A percentile compares a stretch with the other conserved stretches of the same genome.
These are phyloP conservation scores for Arctocebus calabarensis DNA, from an alignment of 2,797 vertebrate species.

Conservation along the genomic window DNA sequence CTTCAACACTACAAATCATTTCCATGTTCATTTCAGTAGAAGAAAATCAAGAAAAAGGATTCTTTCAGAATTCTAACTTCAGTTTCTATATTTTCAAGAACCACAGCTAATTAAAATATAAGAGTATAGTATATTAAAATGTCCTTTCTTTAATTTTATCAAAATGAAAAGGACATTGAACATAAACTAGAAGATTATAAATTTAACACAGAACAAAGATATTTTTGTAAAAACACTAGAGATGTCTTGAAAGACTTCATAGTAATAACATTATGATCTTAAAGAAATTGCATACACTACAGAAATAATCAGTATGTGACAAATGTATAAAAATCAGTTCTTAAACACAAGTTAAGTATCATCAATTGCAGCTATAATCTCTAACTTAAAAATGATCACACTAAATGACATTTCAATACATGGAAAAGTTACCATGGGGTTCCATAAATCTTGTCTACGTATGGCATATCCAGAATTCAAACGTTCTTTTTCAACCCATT, in stretches of 20 bases:
- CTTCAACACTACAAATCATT: background rate
- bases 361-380: background rate
- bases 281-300: conserved; percentile 24
- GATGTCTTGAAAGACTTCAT: conserved; percentile 28
- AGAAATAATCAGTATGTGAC: conserved; percentile 49
- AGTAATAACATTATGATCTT: conserved; percentile 3
- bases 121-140: conserved; percentile 9
- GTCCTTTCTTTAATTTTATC: conserved; percentile 22
- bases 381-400: background rate
- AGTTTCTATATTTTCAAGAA: background rate
- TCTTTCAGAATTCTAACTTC: background rate
- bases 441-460: background rate
- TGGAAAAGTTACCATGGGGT: background rate
- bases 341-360: conserved; percentile 27
- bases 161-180: conserved; percentile 39
- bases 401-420: conserved; percentile 24
- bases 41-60: background rate
- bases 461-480: background rate
- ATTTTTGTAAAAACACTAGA: conserved; percentile 33
- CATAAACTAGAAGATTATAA: background rate
- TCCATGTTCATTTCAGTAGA: background rate
- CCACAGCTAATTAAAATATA: background rate
- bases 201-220: conserved; percentile 28
- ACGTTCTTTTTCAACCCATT: background rate
- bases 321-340: background rate